phyloP scores from a whole-genome alignment of 2,888 invertebrate species.

The Chirona hameri region DNA sequence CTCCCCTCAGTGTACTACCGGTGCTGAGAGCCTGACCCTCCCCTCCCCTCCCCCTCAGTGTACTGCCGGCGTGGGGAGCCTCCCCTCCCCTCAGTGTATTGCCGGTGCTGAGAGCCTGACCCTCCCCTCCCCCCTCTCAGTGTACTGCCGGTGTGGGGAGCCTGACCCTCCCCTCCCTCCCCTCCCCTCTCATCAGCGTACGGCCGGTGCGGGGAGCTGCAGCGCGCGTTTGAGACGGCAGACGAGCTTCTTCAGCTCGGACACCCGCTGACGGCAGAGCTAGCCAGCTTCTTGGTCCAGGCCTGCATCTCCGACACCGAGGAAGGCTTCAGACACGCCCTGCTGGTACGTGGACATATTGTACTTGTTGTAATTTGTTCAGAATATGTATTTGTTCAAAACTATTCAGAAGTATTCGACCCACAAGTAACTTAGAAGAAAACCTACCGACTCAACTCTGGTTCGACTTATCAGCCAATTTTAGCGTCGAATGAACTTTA shows the following conservation, averaged over 20 bases:
- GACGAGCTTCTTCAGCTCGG: constrained; percentile 68
- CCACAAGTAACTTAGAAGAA: no score
- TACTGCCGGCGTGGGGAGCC: constrained; percentile 56
- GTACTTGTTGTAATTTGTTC: no score
- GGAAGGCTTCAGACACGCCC: constrained; percentile 74
- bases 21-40: constrained; percentile 59
- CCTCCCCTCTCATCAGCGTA: constrained; percentile 57
- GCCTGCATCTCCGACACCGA: constrained; percentile 75
- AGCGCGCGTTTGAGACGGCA: constrained; percentile 71
- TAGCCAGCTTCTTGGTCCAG: constrained; percentile 75
- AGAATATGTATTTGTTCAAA: no score
- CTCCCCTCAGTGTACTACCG: constrained; percentile 66
- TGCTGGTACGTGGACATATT: constrained; percentile 53
- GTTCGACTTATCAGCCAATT: no score
- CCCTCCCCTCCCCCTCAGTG: constrained; percentile 50
- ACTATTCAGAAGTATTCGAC: no score
- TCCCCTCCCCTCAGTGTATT: no score
- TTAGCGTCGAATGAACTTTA: no score
- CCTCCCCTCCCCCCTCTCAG: no score
- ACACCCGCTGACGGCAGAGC: constrained; percentile 57
- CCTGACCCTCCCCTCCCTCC: no score
- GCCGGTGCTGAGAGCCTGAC: no score
- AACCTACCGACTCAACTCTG: no score
- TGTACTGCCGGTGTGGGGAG: no score
- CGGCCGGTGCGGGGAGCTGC: constrained; percentile 73